These are phyloP conservation scores for Anodontia alba DNA, from an alignment of 2,888 invertebrate species.

Conservation along the genomic window DNA sequence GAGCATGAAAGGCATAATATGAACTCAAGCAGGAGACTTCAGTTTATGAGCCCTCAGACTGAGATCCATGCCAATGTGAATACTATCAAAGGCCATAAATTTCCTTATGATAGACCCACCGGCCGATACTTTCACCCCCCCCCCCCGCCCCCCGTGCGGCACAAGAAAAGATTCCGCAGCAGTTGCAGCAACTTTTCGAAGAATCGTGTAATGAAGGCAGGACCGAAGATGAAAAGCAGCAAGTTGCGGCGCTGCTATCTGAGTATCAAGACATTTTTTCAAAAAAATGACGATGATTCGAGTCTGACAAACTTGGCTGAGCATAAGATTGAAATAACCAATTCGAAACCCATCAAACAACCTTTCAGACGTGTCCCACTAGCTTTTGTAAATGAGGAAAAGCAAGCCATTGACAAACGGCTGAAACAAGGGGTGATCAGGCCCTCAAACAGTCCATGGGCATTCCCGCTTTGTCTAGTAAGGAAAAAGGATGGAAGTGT, in stretches of 20 bases:
- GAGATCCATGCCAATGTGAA: background rate
- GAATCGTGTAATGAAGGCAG: conserved; percentile 12
- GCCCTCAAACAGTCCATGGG: conserved; percentile 48
- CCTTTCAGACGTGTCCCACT: conserved; percentile 26
- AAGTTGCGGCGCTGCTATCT: conserved; percentile 20
- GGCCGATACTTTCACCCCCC: too few relatives aligned
- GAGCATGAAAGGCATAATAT: conserved; percentile 41
- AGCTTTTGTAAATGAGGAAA: conserved; percentile 35
- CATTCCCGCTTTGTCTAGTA: conserved; percentile 36
- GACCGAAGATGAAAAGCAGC: background rate
- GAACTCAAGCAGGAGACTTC: too few relatives aligned
- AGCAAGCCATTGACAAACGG: conserved; percentile 34
- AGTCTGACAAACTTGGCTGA: conserved; percentile 30
- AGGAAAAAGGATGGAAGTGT: conserved; percentile 48
- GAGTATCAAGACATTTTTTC: conserved; percentile 34
- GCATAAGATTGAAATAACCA: conserved; percentile 35
- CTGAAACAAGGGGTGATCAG: conserved; percentile 26
- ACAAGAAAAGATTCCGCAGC: conserved; percentile 15
- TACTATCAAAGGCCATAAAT: background rate
- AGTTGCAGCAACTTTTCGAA: conserved; percentile 16
- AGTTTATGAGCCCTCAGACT: background rate
- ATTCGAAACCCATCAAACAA: conserved; percentile 37
- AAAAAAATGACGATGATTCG: conserved; percentile 32
- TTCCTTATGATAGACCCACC: background rate
- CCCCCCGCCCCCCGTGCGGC: background rate